Evolutionary conservation across 2,888 invertebrate genomes (phyloP).

Genomic region (Chaetoderma sp.): DNA sequence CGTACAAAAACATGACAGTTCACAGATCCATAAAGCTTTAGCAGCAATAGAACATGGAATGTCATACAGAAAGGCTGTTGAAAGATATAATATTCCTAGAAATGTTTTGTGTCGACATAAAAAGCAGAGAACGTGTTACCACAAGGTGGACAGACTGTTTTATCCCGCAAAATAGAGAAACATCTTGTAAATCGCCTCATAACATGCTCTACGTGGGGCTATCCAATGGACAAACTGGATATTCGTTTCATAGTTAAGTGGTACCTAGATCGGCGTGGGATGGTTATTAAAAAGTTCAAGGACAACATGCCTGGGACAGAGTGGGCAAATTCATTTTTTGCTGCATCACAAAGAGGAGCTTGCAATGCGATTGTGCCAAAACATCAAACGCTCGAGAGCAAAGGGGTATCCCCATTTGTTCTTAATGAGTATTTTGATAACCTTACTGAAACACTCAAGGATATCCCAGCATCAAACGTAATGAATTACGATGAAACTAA

Average conservation of each 20-base stretch:
- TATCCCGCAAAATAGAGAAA: no score
- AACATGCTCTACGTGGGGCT: not conserved
- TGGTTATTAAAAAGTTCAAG: slow-evolving; percentile 35
- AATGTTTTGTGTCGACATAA: not conserved
- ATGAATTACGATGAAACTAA: slow-evolving; percentile 66
- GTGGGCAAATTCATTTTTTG: slow-evolving; percentile 7
- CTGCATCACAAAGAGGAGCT: slow-evolving; percentile 6
- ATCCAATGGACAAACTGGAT: slow-evolving; percentile 10
- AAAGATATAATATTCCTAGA: not conserved
- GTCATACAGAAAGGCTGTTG: not conserved
- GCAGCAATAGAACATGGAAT: not conserved
- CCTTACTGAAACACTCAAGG: slow-evolving; percentile 9
- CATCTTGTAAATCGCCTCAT: not conserved
- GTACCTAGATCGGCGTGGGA: slow-evolving; percentile 43
- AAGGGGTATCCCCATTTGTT: not conserved
- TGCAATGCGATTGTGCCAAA: slow-evolving; percentile 25
- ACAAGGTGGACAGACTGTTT: no score
- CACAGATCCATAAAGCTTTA: no score
- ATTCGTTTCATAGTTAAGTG: slow-evolving; percentile 41
- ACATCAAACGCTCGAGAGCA: slow-evolving; percentile 10
- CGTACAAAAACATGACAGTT: no score
- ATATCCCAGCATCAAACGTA: slow-evolving; percentile 40
- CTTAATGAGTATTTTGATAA: slow-evolving; percentile 6
- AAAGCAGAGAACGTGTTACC: no score
- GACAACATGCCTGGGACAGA: slow-evolving; percentile 38